These are phyloP conservation scores for Leptonema lineaticorne DNA, from an alignment of 1,140 invertebrate species.

Conservation along the genomic window DNA sequence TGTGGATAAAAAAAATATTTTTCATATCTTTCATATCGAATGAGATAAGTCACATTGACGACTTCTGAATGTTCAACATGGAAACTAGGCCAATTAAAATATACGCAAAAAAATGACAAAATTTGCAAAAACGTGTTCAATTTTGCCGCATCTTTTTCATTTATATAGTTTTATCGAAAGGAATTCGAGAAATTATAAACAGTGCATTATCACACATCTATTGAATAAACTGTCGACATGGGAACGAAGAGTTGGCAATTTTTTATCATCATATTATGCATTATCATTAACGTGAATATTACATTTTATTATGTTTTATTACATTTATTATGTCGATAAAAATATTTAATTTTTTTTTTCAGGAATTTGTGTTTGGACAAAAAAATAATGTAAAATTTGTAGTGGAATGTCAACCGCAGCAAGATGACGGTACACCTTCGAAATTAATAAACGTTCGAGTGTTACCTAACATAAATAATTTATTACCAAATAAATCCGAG, in stretches of 20 bases:
- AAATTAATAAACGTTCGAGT: constrained; percentile 1
- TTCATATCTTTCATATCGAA: neutral
- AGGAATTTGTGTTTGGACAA: neutral
- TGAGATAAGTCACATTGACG: neutral
- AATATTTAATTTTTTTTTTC: neutral
- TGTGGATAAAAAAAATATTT: neutral
- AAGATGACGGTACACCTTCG: neutral
- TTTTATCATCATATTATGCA: neutral
- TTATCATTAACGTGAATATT: neutral
- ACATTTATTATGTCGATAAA: neutral
- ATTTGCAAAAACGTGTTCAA: neutral
- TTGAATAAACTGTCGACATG: neutral
- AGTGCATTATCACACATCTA: neutral
- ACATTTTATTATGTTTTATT: neutral
- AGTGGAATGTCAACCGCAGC: constrained; percentile 2
- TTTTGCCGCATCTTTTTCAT: neutral
- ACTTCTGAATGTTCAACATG: neutral
- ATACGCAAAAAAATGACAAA: neutral
- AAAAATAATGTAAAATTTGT: neutral
- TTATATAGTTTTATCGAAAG: neutral
- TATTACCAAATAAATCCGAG: neutral
- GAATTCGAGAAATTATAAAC: neutral
- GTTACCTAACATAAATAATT: neutral
- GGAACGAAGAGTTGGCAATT: neutral
- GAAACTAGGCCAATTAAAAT: neutral